A percentile compares a stretch with the other conserved stretches of the same genome.
phyloP scores from a whole-genome alignment of 1,140 invertebrate species.

The Procambarus clarkii region DNA sequence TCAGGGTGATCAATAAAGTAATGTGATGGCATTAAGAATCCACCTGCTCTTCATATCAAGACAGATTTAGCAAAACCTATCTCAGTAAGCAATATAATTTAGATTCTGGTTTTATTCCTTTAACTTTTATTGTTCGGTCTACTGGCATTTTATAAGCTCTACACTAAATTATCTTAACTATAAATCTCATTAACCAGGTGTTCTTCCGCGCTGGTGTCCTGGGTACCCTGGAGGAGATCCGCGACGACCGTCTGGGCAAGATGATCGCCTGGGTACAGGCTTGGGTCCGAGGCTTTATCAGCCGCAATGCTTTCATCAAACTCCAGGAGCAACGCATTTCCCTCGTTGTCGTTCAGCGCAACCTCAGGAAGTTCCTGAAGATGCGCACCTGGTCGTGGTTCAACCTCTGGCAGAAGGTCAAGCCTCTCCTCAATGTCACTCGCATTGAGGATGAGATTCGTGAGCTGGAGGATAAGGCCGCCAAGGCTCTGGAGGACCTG shows the following conservation, averaged over 20 bases:
- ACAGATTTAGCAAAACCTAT: too few species aligned
- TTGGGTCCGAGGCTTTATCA: constrained; percentile 89
- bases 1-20: too few species aligned
- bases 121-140: too few species aligned
- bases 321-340: constrained; percentile 98
- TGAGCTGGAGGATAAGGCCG: constrained; percentile 96
- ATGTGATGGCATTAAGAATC: too few species aligned
- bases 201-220: constrained; percentile 99
- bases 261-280: constrained; percentile 99
- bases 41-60: too few species aligned
- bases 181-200: constrained; percentile 80
- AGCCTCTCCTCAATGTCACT: constrained; percentile 98
- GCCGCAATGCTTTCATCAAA: constrained; percentile 96
- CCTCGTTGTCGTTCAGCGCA: constrained; percentile 97
- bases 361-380: constrained; percentile 98
- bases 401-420: constrained; percentile 99
- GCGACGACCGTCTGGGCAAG: constrained; percentile 98
- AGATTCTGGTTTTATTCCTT: too few species aligned
- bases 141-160: too few species aligned
- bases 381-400: constrained; percentile 99
- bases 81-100: too few species aligned
- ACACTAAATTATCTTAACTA: neutral
- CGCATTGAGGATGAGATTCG: constrained; percentile 98
- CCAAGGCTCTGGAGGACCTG: constrained; percentile 94
- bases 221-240: constrained; percentile 99